These are phyloP conservation scores for Zaprionus gabonicus DNA, from an alignment of 1,140 invertebrate species.

Conservation along the genomic window DNA sequence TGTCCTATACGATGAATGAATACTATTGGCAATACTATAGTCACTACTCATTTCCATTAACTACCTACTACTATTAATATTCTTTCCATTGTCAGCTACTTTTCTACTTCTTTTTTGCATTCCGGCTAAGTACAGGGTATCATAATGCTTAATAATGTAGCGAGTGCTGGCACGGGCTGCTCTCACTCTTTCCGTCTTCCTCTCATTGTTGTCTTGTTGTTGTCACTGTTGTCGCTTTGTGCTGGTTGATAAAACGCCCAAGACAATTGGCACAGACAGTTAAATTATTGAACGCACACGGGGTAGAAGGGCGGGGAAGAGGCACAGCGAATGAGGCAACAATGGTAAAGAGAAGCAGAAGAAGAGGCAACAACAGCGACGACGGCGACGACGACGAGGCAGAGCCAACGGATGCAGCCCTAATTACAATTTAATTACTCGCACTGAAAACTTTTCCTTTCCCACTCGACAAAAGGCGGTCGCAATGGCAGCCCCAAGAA, in stretches of 20 bases:
- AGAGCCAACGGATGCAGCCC: slow-evolving; percentile 70
- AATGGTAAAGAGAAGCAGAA: slow-evolving; percentile 23
- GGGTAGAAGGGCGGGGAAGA: background rate
- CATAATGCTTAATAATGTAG: slow-evolving; percentile 28
- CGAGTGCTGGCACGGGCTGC: slow-evolving; percentile 46
- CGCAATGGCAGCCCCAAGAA: slow-evolving; percentile 59
- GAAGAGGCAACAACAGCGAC: slow-evolving; percentile 10
- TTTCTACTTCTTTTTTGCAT: background rate
- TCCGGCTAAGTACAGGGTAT: slow-evolving; percentile 18
- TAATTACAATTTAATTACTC: slow-evolving; percentile 84
- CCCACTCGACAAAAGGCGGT: slow-evolving; percentile 78
- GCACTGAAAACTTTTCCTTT: slow-evolving; percentile 74
- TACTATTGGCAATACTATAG: background rate
- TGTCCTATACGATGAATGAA: background rate
- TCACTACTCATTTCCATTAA: too few species aligned
- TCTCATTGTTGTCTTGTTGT: background rate
- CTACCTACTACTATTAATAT: background rate
- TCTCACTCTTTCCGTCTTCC: background rate
- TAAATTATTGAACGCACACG: slow-evolving; percentile 67
- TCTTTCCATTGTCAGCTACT: background rate
- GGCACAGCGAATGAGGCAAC: slow-evolving; percentile 38
- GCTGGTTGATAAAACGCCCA: slow-evolving; percentile 69
- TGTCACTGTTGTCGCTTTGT: slow-evolving; percentile 24
- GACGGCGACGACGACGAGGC: background rate
- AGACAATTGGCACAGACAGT: slow-evolving; percentile 79